Percentiles rank a stretch among this genome's conserved stretches.
phyloP scores from a whole-genome alignment of 2,888 invertebrate species.

The Allacma fusca region DNA sequence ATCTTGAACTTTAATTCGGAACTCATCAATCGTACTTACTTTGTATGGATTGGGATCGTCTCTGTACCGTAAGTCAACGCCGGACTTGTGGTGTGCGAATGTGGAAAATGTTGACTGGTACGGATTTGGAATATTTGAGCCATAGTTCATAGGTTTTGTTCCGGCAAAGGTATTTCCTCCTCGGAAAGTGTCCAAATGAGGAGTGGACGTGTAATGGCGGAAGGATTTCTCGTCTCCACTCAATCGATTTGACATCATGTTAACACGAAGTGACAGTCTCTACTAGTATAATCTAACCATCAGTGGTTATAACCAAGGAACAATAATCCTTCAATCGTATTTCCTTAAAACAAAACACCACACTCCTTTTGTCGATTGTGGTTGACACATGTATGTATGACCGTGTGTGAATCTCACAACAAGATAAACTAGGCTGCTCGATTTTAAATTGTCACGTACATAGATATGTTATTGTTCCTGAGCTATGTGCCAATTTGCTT shows the following conservation, averaged over 20 bases:
- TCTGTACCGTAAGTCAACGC: constrained; percentile 51
- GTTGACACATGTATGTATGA: background rate
- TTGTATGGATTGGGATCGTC: constrained; percentile 62
- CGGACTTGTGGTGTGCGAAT: constrained; percentile 52
- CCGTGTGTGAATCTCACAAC: too few relatives aligned
- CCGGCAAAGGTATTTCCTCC: background rate
- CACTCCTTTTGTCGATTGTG: too few relatives aligned
- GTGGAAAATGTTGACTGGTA: constrained; percentile 55
- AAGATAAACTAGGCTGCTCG: too few relatives aligned
- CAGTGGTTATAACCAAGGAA: too few relatives aligned
- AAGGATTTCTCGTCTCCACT: constrained; percentile 51
- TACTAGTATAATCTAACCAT: too few relatives aligned
- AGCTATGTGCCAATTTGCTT: too few relatives aligned
- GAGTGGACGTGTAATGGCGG: constrained; percentile 60
- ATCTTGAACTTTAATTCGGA: constrained; percentile 60
- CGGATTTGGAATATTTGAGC: background rate
- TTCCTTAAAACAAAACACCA: background rate
- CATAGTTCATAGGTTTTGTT: background rate
- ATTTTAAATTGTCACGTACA: too few relatives aligned
- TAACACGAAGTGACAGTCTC: background rate
- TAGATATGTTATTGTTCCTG: too few relatives aligned
- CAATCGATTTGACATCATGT: constrained; percentile 43
- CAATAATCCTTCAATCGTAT: background rate
- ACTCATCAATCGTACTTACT: constrained; percentile 60
- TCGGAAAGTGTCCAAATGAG: constrained; percentile 56